Conservation (phyloP, 2,113 vertebrate genomes). For the Columba livia region DNA sequence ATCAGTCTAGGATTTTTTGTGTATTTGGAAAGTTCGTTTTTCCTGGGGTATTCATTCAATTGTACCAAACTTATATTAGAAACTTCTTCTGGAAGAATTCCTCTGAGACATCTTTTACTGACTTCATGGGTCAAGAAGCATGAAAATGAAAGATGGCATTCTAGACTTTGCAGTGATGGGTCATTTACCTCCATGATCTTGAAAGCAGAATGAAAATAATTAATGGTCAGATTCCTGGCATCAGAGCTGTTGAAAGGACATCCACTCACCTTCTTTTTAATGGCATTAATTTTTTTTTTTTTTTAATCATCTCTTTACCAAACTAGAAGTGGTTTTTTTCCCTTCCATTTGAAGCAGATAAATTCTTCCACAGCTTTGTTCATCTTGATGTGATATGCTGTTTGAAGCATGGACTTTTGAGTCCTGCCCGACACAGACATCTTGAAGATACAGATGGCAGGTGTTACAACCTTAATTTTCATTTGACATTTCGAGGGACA, state of each 20-base stretch:
- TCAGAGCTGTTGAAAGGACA: background rate
- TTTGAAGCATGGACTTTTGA: background rate
- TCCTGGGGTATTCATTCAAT: background rate
- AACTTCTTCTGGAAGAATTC: background rate
- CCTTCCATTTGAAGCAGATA: background rate
- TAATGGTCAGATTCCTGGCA: background rate
- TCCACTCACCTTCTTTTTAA: background rate
- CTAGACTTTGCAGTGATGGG: background rate
- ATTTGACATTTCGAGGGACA: background rate
- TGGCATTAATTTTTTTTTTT: background rate
- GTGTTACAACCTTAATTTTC: background rate
- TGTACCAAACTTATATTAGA: background rate
- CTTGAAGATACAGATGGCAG: background rate
- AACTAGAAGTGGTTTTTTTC: background rate
- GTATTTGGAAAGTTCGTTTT: background rate
- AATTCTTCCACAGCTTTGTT: background rate
- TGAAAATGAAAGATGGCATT: background rate
- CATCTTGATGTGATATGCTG: accelerated
- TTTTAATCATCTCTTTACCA: background rate
- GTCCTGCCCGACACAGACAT: background rate
- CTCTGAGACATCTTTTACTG: background rate
- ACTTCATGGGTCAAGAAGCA: background rate
- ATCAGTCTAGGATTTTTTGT: background rate
- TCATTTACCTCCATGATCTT: background rate
- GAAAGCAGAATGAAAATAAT: background rate